These are phyloP conservation scores for Furcula furcula DNA, from an alignment of 2,888 invertebrate genomes.

Conservation along the genomic window DNA sequence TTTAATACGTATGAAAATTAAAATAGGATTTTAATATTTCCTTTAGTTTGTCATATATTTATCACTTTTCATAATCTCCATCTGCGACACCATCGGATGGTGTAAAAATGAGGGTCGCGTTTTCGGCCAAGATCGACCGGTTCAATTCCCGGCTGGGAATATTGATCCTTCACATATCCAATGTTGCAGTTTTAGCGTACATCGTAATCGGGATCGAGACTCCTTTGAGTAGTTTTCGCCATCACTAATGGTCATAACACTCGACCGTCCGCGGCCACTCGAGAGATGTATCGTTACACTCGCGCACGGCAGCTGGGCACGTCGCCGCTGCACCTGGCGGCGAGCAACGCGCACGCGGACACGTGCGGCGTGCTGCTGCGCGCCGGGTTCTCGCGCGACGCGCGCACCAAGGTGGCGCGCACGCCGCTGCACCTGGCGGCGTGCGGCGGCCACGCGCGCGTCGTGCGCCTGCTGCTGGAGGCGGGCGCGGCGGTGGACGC, in stretches of 20 bases:
- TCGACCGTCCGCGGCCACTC: not conserved
- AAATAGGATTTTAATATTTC: too few relatives aligned
- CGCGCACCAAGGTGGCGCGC: conserved; percentile 92
- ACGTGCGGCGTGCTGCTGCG: conserved; percentile 91
- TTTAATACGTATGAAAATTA: too few relatives aligned
- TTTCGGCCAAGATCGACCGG: too few relatives aligned
- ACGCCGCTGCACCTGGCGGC: conserved; percentile 95
- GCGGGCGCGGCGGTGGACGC: conserved; percentile 53
- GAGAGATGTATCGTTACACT: too few relatives aligned
- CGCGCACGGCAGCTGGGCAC: conserved; percentile 87
- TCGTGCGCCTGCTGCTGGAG: conserved; percentile 86
- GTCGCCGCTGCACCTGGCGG: conserved; percentile 93
- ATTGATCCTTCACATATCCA: too few relatives aligned
- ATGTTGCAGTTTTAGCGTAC: too few relatives aligned
- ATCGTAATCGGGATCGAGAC: not conserved
- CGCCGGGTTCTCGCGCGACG: conserved; percentile 94
- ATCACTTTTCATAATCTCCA: too few relatives aligned
- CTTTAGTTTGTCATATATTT: too few relatives aligned
- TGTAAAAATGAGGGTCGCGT: too few relatives aligned
- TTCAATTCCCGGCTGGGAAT: too few relatives aligned
- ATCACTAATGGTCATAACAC: too few relatives aligned
- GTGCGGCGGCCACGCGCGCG: conserved; percentile 89
- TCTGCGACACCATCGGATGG: too few relatives aligned
- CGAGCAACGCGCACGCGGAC: conserved; percentile 88
- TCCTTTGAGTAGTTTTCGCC: not conserved